Evolutionary conservation across 2,888 invertebrate genomes (phyloP).

Genomic region (Apotomis betuletana): DNA sequence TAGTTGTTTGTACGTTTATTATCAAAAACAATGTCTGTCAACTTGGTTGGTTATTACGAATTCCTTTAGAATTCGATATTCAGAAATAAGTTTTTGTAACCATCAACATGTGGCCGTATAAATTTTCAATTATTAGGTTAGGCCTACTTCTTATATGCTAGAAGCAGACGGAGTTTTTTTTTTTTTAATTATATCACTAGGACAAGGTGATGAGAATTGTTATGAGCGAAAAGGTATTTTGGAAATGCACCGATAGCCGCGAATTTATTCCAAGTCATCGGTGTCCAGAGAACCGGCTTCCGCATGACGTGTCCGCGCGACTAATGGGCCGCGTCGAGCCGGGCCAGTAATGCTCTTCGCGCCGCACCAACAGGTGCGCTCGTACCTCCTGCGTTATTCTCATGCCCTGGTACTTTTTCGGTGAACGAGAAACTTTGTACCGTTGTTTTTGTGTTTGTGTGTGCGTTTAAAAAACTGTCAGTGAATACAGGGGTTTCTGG

Average conservation of each 20-base stretch:
- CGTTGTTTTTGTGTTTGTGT: slow-evolving; percentile 55
- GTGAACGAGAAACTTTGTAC: slow-evolving; percentile 54
- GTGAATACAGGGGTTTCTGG: background rate
- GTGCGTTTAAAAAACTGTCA: slow-evolving; percentile 6
- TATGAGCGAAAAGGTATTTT: slow-evolving; percentile 46
- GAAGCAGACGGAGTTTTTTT: background rate
- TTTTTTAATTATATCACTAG: background rate
- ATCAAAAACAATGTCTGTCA: background rate
- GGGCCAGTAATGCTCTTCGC: slow-evolving; percentile 75
- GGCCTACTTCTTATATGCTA: background rate
- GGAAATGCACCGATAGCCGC: slow-evolving; percentile 56
- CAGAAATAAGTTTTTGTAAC: no score
- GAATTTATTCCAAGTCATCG: slow-evolving; percentile 71
- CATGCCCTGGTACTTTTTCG: slow-evolving; percentile 58
- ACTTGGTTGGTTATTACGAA: background rate
- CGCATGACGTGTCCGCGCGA: slow-evolving; percentile 76
- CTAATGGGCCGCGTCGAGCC: slow-evolving; percentile 69
- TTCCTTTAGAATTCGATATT: background rate
- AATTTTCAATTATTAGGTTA: no score
- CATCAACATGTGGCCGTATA: no score
- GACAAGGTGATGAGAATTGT: background rate
- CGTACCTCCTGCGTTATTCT: slow-evolving; percentile 61
- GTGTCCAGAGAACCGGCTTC: slow-evolving; percentile 78
- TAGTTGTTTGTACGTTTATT: background rate
- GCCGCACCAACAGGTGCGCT: slow-evolving; percentile 78